Conservation (phyloP, 2,888 invertebrate species). For the Gastracanthus pulcherrimus region DNA sequence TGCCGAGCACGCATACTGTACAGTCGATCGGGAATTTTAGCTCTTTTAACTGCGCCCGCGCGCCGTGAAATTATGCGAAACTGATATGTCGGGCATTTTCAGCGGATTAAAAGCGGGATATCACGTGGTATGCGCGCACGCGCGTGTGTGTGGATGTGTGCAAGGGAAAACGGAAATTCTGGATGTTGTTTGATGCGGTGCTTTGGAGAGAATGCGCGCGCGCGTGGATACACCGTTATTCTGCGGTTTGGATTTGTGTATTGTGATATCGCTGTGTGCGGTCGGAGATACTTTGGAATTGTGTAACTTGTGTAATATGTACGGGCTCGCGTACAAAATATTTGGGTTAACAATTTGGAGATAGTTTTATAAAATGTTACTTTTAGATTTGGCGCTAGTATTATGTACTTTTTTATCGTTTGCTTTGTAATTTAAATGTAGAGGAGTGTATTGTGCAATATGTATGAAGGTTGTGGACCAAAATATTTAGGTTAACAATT, state of each 20-base stretch:
- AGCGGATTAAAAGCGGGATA: not conserved
- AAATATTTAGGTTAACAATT: too few species aligned
- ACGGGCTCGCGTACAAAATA: not conserved
- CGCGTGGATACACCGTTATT: not conserved
- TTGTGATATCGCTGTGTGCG: not conserved
- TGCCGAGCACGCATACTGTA: not conserved
- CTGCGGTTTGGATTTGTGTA: not conserved
- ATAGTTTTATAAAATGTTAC: not conserved
- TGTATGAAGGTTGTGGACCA: too few species aligned
- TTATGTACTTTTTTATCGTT: too few species aligned
- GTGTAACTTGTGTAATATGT: not conserved
- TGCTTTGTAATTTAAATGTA: too few species aligned
- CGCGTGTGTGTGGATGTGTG: not conserved
- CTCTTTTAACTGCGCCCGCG: not conserved
- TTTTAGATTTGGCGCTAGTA: too few species aligned
- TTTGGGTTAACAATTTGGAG: not conserved
- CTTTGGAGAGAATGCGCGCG: not conserved
- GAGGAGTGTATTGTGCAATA: too few species aligned
- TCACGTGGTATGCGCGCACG: not conserved
- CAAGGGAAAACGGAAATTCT: not conserved
- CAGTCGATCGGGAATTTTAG: slow-evolving; percentile 34
- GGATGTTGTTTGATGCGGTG: not conserved
- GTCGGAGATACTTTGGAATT: not conserved
- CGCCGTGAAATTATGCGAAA: slow-evolving; percentile 34
- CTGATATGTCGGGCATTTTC: slow-evolving; percentile 30